Evolutionary conservation across 2,888 invertebrate species (phyloP), one percentile per base, ranked within the genome.

Genomic region (Eupithecia vulgata): DNA sequence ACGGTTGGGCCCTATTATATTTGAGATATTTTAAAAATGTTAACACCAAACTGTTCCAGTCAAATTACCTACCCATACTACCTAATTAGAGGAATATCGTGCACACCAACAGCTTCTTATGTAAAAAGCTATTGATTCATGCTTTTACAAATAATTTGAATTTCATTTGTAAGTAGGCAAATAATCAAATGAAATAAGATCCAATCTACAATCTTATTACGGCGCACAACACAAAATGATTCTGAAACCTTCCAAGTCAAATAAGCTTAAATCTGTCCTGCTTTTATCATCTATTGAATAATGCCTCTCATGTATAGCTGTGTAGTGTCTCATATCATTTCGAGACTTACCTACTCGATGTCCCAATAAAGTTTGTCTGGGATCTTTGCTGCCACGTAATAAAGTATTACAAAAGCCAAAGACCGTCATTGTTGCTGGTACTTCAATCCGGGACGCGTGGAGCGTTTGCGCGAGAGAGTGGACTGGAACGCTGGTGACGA

Each of bases 401-500:
- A 94, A 94, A 94, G 93, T 94, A 94, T 94, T 93, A 93, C 94
- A 94, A 94, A 93, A 94, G 94, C 92, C 93, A 93, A 92, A 94
- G 94, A 93, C 92, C 93, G 91, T 92, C 94, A 94, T 94, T 94
- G 94, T 94, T 93, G 92, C 90, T 89, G 92, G 92, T 91, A 92
- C 93, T 93, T 91, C 93, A 93, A 93, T 93, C 91, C 90, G 88
- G 87, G 84, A 87, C 87, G 88, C 84, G 83, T 76, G 85, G 83
- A 76, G 80, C 86, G 88, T 90, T 93, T 73, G 73, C 66, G 80
- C 76, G 74, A 70, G 83, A 84, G 62, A 90, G 87, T 85, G 25
- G 0, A 83, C 87, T 90, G 74, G 87, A 74, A 75, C 48, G 45
- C 13, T 1, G 13, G 61, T 12, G 15, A 48, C 21, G 6, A 30